These are phyloP conservation scores for Pachypeltis micranthus DNA, from an alignment of 1,140 invertebrate species.

Conservation along the genomic window DNA sequence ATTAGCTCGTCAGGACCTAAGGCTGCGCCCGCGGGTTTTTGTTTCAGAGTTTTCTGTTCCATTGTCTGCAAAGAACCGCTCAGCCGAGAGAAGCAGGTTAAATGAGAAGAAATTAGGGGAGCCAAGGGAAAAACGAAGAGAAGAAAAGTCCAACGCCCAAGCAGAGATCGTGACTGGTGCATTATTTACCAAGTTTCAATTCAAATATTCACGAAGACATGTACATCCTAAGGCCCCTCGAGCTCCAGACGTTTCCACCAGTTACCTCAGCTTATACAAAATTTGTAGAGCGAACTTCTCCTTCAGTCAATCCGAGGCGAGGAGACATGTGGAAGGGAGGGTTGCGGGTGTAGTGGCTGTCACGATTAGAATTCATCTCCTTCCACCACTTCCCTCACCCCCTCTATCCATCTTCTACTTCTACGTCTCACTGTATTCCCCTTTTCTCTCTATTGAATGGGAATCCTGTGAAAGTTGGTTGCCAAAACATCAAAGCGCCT, in stretches of 20 bases:
- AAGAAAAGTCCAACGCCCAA: not conserved
- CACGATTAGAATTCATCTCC: not conserved
- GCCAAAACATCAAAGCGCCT: too few species aligned
- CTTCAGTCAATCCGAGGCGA: not conserved
- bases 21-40: too few species aligned
- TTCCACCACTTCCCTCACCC: not conserved
- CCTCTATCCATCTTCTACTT: too few species aligned
- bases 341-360: not conserved
- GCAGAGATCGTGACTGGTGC: not conserved
- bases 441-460: too few species aligned
- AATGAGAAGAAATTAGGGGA: too few species aligned
- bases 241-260: not conserved
- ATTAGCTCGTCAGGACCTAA: too few species aligned
- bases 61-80: too few species aligned
- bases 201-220: constrained; percentile 7
- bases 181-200: not conserved
- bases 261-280: constrained; percentile 4
- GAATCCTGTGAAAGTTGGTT: too few species aligned
- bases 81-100: too few species aligned
- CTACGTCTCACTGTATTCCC: too few species aligned
- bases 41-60: too few species aligned
- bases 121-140: not conserved
- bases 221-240: constrained; percentile 1
- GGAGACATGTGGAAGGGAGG: not conserved
- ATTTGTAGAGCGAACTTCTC: not conserved